phyloP scores from a whole-genome alignment of 1,140 invertebrate species.

The Zaprionus davidi region DNA sequence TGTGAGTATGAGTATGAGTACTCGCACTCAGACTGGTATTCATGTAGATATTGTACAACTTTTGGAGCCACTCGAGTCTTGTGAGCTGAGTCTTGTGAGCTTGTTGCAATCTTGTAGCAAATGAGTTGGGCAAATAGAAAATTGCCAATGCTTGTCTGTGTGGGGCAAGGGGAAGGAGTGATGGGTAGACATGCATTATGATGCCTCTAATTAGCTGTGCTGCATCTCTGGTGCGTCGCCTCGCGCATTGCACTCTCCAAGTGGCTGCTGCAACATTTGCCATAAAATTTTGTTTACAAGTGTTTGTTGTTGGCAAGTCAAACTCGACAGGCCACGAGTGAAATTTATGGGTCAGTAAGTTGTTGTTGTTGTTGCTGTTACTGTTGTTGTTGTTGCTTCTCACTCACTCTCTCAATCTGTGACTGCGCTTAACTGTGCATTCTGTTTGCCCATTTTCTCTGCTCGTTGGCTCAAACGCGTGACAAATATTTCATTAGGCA shows the following conservation, averaged over 20 bases:
- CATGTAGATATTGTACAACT: conserved; percentile 17
- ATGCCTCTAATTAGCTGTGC: conserved; percentile 74
- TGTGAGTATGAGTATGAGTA: conserved; percentile 6
- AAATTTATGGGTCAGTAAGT: conserved; percentile 79
- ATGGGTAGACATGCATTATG: conserved; percentile 54
- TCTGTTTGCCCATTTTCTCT: conserved; percentile 71
- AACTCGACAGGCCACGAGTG: conserved; percentile 53
- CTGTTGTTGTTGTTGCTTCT: conserved; percentile 6
- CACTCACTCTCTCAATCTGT: not conserved
- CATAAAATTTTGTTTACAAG: conserved; percentile 76
- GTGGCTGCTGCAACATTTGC: conserved; percentile 58
- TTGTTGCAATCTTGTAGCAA: conserved; percentile 73
- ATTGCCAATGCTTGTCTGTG: conserved; percentile 67
- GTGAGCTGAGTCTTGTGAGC: conserved; percentile 36
- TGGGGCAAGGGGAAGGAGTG: conserved; percentile 1
- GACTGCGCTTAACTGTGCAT: conserved; percentile 48
- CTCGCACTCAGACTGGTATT: conserved; percentile 1
- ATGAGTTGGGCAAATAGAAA: conserved; percentile 79
- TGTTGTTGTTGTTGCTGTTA: conserved; percentile 48
- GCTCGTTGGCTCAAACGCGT: conserved; percentile 68
- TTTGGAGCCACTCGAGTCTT: conserved; percentile 47
- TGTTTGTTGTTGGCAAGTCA: conserved; percentile 39
- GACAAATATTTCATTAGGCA: conserved; percentile 81
- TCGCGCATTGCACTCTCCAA: conserved; percentile 46
- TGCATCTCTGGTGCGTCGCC: conserved; percentile 22